Evolutionary conservation across 1,140 invertebrate species (phyloP).

Genomic region (Drosophila nannoptera): DNA sequence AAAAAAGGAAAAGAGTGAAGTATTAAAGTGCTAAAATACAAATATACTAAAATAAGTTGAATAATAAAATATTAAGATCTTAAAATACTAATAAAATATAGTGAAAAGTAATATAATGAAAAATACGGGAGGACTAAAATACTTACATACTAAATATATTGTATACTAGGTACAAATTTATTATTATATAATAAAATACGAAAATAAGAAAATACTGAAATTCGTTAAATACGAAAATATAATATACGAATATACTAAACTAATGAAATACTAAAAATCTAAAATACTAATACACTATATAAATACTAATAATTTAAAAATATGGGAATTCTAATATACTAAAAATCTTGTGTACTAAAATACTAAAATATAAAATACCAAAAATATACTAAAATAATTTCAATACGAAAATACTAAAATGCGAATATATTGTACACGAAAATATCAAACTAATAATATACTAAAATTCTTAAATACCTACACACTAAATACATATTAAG

Average conservation of each 20-base stretch:
- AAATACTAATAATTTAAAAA: no score
- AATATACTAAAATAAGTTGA: background rate
- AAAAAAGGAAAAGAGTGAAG: no score
- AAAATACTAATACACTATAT: background rate
- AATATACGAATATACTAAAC: background rate
- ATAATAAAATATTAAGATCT: background rate
- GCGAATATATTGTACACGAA: no score
- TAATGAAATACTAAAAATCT: background rate
- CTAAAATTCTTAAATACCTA: no score
- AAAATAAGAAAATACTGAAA: background rate
- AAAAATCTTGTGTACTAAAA: background rate
- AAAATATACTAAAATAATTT: background rate
- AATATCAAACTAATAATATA: no score
- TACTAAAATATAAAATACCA: background rate
- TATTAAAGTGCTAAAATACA: background rate
- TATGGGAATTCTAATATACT: background rate
- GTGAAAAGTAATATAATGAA: background rate
- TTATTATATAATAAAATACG: background rate
- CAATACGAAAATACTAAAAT: no score
- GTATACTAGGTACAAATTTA: background rate
- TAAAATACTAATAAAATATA: background rate
- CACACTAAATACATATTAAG: no score
- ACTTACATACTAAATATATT: background rate
- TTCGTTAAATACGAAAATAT: background rate
- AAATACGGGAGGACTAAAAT: background rate